phyloP scores from a whole-genome alignment of 2,113 vertebrate species.

The Pachypanchax playfairii region DNA sequence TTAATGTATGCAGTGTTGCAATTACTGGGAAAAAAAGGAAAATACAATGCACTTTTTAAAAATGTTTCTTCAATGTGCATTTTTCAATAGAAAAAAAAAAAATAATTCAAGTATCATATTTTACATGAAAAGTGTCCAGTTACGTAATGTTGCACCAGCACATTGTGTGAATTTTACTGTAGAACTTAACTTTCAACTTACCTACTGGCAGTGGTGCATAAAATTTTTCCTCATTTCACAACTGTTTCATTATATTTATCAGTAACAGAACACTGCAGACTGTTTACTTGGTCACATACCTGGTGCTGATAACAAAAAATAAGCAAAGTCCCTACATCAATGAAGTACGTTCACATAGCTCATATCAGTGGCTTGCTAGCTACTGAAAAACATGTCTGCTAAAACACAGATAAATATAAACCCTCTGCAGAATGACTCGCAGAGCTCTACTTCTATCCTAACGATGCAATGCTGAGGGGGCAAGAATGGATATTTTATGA shows the following conservation, averaged over 20 bases:
- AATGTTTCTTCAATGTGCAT: too few relatives aligned
- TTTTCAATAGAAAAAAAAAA: too few relatives aligned
- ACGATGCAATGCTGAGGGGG: conserved; percentile 22
- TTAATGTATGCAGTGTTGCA: too few relatives aligned
- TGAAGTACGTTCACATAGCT: conserved; percentile 47
- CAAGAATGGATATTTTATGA: conserved; percentile 30
- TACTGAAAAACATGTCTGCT: conserved; percentile 60
- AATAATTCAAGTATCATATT: too few relatives aligned
- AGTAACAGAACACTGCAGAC: conserved; percentile 32
- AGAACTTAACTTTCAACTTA: conserved; percentile 1
- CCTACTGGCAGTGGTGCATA: conserved; percentile 4
- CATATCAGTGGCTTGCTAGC: conserved; percentile 54
- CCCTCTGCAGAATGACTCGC: conserved; percentile 35
- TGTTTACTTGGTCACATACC: conserved; percentile 50
- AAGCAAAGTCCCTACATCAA: conserved; percentile 60
- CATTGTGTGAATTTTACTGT: background rate
- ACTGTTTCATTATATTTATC: conserved; percentile 60
- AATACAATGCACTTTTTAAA: too few relatives aligned
- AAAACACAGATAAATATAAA: conserved; percentile 58
- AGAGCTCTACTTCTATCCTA: conserved; percentile 27
- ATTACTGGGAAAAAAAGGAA: too few relatives aligned
- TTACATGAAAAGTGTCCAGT: too few relatives aligned
- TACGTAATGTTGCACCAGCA: background rate
- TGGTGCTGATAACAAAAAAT: conserved; percentile 55
- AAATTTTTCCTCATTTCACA: conserved; percentile 46